Conservation (phyloP, 2,113 vertebrate genomes). For the Daubentonia madagascariensis region DNA sequence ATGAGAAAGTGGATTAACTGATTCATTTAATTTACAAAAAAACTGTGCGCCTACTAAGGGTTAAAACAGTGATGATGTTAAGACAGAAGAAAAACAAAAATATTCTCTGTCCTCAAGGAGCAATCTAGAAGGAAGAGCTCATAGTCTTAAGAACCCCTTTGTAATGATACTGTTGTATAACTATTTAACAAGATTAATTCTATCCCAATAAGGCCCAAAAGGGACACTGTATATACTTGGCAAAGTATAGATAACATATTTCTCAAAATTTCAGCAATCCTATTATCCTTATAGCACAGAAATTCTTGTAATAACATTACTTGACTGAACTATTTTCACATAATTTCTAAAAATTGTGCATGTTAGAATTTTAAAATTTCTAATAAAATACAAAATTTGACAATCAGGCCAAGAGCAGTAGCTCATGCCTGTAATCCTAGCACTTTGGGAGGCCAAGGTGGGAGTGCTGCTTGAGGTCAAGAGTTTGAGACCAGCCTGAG, state of each 20-base stretch:
- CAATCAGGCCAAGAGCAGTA: neutral
- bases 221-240: neutral
- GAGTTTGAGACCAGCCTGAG: too few relatives aligned
- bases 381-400: conserved; percentile 22
- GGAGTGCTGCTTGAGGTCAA: too few relatives aligned
- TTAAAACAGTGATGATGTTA: neutral
- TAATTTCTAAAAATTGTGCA: conserved; percentile 27
- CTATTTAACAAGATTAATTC: conserved; percentile 23
- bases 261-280: conserved; percentile 26
- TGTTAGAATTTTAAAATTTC: neutral
- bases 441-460: too few relatives aligned
- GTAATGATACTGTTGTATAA: neutral
- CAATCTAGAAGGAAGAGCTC: neutral
- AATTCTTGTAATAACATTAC: neutral
- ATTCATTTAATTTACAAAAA: neutral
- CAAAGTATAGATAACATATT: neutral
- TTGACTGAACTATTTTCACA: neutral
- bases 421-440: too few relatives aligned
- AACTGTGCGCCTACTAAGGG: neutral
- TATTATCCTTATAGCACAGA: neutral
- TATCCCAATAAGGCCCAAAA: neutral
- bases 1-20: neutral
- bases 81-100: conserved; percentile 7
- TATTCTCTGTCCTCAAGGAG: neutral
- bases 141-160: neutral